Base-by-base conservation (phyloP, 1,140 invertebrate genomes). In the Saccostrea cuccullata region DNA sequence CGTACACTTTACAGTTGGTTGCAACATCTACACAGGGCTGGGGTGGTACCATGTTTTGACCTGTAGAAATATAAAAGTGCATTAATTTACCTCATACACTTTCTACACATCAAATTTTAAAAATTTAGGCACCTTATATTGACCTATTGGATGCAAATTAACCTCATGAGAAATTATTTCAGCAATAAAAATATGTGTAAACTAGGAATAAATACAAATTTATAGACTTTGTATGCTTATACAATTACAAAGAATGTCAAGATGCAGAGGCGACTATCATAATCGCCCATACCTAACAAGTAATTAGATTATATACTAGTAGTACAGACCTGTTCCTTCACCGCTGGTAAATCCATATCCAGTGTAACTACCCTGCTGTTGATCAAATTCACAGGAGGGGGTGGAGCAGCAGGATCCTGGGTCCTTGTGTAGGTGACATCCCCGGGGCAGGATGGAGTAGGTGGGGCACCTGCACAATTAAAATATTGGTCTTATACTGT, bases 311-410 rank as follows among this genome's bases (percentile, higher is more conserved):
- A n/a, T 64, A 6, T 20, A 4, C 4, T 60, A 13, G 20, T 26
- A 55, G 17, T 85, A 86, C 91, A 88, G 73, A 93, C 92, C 91
- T 15, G 90, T 88, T 30, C 92, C 92, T 26, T 90, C 67, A 36
- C 90, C 90, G 89, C 92, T 93, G 89, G 92, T 90, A 8, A 87
- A 85, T 13, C 92, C 91, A 26, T 84, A 70, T 17, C 92, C 92
- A 23, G 88, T 86, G 90, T 92, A 93, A 56, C 90, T 92, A 85
- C 92, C 92, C 36, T 92, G 91, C 82, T 93, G 92, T 56, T 91
- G 91, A 40, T 90, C 86, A 86, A 92, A 93, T 89, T 94, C 93
- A 87, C 93, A 94, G 0, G 91, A 89, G 60, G 92, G 92, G 56
- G 91, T 91, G 73, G 89, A 73, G 86, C 93, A 94, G 73, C 93